Conservation (phyloP, 2,113 vertebrate species). For the Myotis davidii region DNA sequence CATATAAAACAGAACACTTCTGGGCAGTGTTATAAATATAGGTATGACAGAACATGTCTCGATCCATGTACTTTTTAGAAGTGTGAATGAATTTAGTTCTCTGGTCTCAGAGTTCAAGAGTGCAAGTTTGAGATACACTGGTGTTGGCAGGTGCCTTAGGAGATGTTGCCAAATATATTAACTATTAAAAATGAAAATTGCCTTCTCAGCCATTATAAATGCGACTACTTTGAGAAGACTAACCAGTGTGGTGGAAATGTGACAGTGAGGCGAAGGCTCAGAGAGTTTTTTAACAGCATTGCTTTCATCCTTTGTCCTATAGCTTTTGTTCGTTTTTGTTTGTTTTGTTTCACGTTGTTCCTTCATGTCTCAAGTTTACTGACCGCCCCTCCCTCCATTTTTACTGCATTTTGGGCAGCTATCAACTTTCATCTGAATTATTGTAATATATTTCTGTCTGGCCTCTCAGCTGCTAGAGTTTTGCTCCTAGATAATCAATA, state of each 20-base stretch:
- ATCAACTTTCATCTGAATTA: neutral
- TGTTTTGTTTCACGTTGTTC: neutral
- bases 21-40: constrained; percentile 61
- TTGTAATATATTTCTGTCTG: neutral
- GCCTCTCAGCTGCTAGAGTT: neutral
- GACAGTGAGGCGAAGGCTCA: neutral
- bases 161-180: constrained; percentile 68
- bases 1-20: constrained; percentile 60
- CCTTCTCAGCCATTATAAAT: constrained; percentile 18
- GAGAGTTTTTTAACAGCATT: neutral
- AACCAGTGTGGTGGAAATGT: neutral
- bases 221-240: neutral
- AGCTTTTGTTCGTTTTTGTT: neutral
- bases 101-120: constrained; percentile 48
- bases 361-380: neutral
- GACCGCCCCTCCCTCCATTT: neutral
- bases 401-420: neutral
- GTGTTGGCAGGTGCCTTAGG: constrained; percentile 52
- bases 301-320: neutral
- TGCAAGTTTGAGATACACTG: neutral
- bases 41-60: constrained; percentile 60
- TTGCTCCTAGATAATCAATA: neutral
- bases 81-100: constrained; percentile 20
- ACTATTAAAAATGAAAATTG: constrained; percentile 55
- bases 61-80: constrained; percentile 50